A percentile compares a stretch with the other conserved stretches of the same genome.
These are phyloP conservation scores for Bursaphelenchus okinawaensis DNA, from an alignment of 2,888 invertebrate genomes.

Conservation along the genomic window DNA sequence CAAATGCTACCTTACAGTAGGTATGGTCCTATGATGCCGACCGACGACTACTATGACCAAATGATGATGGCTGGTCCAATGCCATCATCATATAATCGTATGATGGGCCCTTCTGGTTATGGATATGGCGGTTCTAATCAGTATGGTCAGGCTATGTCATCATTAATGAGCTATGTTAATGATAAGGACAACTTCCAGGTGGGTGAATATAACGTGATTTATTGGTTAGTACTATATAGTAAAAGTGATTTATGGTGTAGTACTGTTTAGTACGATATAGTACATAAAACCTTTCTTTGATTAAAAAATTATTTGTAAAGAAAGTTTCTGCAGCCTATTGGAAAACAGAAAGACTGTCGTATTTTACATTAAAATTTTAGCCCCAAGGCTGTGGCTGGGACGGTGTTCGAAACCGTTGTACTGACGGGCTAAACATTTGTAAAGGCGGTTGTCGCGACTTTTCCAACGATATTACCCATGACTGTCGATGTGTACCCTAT, in stretches of 20 bases:
- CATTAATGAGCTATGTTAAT: slow-evolving; percentile 17
- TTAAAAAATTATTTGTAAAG: no score
- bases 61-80: neutral
- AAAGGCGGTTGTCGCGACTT: slow-evolving; percentile 34
- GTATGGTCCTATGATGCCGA: neutral
- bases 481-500: slow-evolving; percentile 33
- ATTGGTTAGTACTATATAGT: no score
- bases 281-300: neutral
- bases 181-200: slow-evolving; percentile 34
- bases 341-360: no score
- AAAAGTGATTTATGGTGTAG: no score
- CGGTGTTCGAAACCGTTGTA: slow-evolving; percentile 13
- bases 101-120: neutral
- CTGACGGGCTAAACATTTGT: slow-evolving; percentile 30
- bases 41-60: neutral
- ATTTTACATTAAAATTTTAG: no score
- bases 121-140: neutral
- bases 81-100: neutral
- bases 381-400: slow-evolving; percentile 36
- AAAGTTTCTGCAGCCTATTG: no score
- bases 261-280: no score
- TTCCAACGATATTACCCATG: slow-evolving; percentile 23
- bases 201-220: neutral
- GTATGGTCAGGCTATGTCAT: slow-evolving; percentile 2
- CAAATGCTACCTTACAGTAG: neutral